Conservation (phyloP, 2,797 vertebrate species). For the Antennarius maculatus region DNA sequence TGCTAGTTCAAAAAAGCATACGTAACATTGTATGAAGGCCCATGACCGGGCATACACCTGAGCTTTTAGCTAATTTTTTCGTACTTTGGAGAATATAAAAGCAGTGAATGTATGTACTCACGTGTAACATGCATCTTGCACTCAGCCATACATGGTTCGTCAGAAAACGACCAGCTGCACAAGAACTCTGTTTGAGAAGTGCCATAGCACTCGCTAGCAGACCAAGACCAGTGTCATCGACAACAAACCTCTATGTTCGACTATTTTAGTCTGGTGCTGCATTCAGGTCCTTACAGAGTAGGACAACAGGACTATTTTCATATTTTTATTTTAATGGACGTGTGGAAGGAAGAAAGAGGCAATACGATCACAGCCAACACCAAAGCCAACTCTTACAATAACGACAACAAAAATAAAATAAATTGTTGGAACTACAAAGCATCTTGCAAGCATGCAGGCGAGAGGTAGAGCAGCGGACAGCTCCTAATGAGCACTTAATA, state of each 20-base stretch:
- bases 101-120: constrained; percentile 58
- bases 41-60: not conserved
- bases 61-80: not conserved
- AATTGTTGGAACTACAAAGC: too few relatives aligned
- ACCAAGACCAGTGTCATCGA: constrained; percentile 37
- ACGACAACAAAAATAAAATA: too few relatives aligned
- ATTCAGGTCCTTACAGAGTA: not conserved
- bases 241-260: constrained; percentile 43
- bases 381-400: too few relatives aligned
- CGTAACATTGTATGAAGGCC: constrained; percentile 19
- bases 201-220: constrained; percentile 76
- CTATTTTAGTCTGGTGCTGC: constrained; percentile 57
- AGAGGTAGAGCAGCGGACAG: too few relatives aligned
- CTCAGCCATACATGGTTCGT: constrained; percentile 58
- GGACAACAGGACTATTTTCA: not conserved
- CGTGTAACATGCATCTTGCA: constrained; percentile 55
- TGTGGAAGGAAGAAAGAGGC: too few relatives aligned
- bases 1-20: constrained; percentile 11
- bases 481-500: too few relatives aligned
- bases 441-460: too few relatives aligned
- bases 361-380: too few relatives aligned
- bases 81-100: not conserved
- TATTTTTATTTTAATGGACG: too few relatives aligned
- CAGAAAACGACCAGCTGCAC: constrained; percentile 63
- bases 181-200: constrained; percentile 70